Evolutionary conservation across 2,797 vertebrate species (phyloP), one percentile per base, ranked within the genome.

Genomic region (Gouania willdenowi): DNA sequence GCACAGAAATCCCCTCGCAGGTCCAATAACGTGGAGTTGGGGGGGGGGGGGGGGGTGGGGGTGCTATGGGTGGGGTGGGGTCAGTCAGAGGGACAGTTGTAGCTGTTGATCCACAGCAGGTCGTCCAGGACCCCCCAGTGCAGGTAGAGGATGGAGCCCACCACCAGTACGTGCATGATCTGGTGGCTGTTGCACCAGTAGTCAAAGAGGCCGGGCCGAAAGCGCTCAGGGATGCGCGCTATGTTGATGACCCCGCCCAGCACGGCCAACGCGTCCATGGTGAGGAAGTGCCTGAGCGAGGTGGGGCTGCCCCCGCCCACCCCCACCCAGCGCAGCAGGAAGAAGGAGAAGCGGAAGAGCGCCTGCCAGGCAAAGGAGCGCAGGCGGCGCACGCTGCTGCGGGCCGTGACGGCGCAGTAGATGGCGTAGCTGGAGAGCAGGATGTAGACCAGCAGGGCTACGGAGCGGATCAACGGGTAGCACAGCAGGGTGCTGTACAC

Each of bases 111-210:
- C 93, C 93, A 95, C 40, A 91, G 84, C 68, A 96, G 87, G 79
- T 96, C 94, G 9, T 92, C 92, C 77, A 94, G 83, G 4, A 96
- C 94, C 0, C 94, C 94, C 77, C 92, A 93, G 65, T 96, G 93
- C 60, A 96, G 82, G 71, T 93, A 92, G 1, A 94, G 83, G 58
- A 96, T 95, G 76, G 92, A 94, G 30, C 87, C 89, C 51, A 96
- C 93, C 64, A 94, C 93, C 77, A 96, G 84, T 17, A 96, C 90
- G 24, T 96, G 94, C 93, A 95, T 96, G 76, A 96, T 94, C 83
- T 96, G 94, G 84, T 96, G 94, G 48, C 93, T 94, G 84, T 95
- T 96, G 78, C 91, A 93, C 93, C 94, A 96, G 82, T 93, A 96
- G 90, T 95, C 94, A 32, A 96, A 96, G 43, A 88, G 88, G 26